Conservation (phyloP, 1,140 invertebrate species). For the Antheraea mylitta region DNA sequence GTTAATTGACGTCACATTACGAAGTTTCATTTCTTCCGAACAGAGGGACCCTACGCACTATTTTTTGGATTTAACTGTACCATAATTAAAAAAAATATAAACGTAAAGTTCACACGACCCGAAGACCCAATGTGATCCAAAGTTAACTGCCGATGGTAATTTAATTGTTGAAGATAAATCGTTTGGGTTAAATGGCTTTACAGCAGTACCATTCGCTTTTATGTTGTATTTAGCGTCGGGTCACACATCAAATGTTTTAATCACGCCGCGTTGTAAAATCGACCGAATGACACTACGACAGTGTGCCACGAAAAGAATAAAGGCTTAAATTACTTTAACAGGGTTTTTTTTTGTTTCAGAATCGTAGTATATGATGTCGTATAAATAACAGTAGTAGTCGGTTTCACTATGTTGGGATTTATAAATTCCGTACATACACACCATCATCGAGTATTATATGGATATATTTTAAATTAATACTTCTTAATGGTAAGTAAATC, state of each 20-base stretch:
- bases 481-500: no score
- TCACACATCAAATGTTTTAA: constrained; percentile 24
- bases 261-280: constrained; percentile 26
- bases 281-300: constrained; percentile 14
- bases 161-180: neutral
- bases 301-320: neutral
- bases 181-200: constrained; percentile 22
- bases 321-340: neutral
- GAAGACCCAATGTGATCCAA: neutral
- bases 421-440: no score
- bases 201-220: constrained; percentile 32
- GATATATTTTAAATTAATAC: no score
- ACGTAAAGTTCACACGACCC: neutral
- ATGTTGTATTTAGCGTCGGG: constrained; percentile 27
- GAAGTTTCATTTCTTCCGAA: no score
- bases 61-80: no score
- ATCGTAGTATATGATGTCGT: no score
- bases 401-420: no score
- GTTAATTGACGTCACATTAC: no score
- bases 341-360: no score
- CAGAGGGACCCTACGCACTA: no score
- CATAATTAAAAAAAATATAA: neutral
- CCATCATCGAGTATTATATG: no score
- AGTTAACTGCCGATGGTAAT: neutral
- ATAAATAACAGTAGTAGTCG: no score